Base-by-base conservation (phyloP, 2,113 vertebrate species). In the Chlamydotis undulata region DNA sequence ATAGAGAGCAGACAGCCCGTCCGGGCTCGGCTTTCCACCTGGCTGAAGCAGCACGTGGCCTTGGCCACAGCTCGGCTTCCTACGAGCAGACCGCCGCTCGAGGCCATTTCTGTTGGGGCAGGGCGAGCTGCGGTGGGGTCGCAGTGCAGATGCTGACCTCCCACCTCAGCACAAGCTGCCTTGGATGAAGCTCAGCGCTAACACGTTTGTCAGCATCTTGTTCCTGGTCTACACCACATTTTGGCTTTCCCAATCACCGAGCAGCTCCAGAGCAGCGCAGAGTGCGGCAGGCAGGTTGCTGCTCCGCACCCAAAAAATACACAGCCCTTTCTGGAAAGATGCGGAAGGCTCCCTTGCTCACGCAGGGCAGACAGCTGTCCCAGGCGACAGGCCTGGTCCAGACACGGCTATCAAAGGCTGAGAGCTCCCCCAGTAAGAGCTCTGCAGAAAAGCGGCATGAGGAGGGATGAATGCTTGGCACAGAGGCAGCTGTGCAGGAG, bases 241-340 rank as follows among this genome's bases (percentile, higher is more conserved):
- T 64, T 0, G 0, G 17, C 33, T 78, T 61, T 90, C 28, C 56
- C 0, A 0, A n/a, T 60, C 41, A 16, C 28, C 0, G 1, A 56
- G 57, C 57, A 55, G 80, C 73, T 77, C 68, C 63, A n/a, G 25
- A 1, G 0, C n/a, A 15, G 53, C 70, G 65, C 45, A 6, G 28
- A 39, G 28, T 5, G 14, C 2, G 14, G 45, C 39, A 57, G 43
- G 19, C 28, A 23, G 31, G 43, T 65, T 61, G 19, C 63, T 81
- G 43, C 49, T 59, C 64, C 76, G 49, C 64, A 50, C 65, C 57
- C 50, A 12, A 21, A 47, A 84, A 68, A 50, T 21, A 25, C 33
- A 31, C 28, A 47, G 25, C 35, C 50, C 41, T 56, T 92, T 88
- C n/a, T 28, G 33, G 33, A 61, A 47, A 55, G 41, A 31, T 8